Base-by-base conservation (phyloP, 2,888 invertebrate genomes). In the Drosophila neotestacea region DNA sequence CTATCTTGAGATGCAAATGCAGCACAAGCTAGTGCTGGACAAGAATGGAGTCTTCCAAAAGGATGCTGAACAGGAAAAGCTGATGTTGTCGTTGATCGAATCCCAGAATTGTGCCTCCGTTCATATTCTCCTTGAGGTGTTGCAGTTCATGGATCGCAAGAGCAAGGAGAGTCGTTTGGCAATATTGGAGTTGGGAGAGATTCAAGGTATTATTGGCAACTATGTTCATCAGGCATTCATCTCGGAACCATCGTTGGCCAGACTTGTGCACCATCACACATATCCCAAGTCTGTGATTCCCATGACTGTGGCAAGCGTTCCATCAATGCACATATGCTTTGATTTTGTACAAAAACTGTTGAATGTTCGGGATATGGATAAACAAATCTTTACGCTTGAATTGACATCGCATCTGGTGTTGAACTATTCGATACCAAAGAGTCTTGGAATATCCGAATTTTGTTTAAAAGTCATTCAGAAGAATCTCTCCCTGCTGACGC, bases 281-380 rank as follows among this genome's bases (percentile, higher is more conserved):
- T 99, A 99, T 93, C 97, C 98, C 0, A 94, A 96, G 79, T 97
- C 98, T 90, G 93, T 99, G 32, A 93, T 99, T 28, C 96, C 97
- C 9, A 95, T 98, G 59, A 97, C 98, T 1, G 98, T 98, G 4
- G 95, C 96, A 80, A 98, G 98, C 22, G 98, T 99, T 70, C 99
- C 99, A 0, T 99, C 99, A 1, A 98, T 99, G 97, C 99, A 99
- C 90, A 99, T 99, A 82, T 98, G 99, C 91, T 94, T 98, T 65
- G 98, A 99, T 93, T 99, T 98, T 92, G 96, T 99, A 55, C 97
- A 98, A 7, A 99, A 99, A 93, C 94, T 99, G 55, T 94, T 99
- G 76, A 96, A 97, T 84, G 98, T 98, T 92, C 97, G 98, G 0
- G 97, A 98, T 90, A 94, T 98, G 77, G 96, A 97, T 81, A 98